These are phyloP conservation scores for Pharmacophagus antenor DNA, from an alignment of 2,888 invertebrate genomes.

Conservation along the genomic window DNA sequence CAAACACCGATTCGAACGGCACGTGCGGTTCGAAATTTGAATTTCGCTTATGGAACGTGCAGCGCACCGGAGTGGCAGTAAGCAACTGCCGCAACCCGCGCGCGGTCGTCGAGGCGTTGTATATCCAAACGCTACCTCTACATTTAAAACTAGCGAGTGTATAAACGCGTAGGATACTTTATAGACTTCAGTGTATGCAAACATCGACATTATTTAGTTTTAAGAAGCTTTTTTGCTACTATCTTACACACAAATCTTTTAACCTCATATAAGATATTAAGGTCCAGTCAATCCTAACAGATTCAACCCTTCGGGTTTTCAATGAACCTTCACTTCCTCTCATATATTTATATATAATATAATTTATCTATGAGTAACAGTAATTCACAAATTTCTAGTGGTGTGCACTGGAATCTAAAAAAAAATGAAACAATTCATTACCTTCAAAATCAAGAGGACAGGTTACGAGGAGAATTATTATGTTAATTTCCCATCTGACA, in stretches of 20 bases:
- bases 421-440: no score
- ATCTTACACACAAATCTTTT: not conserved
- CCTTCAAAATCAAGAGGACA: no score
- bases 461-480: no score
- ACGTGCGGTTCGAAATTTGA: conserved; percentile 42
- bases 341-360: no score
- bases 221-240: not conserved
- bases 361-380: no score
- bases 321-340: no score
- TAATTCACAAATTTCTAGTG: no score
- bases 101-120: conserved; percentile 34
- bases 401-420: no score
- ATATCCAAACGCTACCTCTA: conserved; percentile 3
- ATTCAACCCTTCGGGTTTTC: no score
- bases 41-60: conserved; percentile 40
- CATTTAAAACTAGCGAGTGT: conserved; percentile 11
- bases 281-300: no score
- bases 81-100: conserved; percentile 52
- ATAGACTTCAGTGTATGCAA: not conserved
- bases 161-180: not conserved
- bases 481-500: not conserved
- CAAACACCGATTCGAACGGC: conserved; percentile 28
- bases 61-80: conserved; percentile 39
- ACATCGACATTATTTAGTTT: not conserved
- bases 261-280: not conserved